phyloP scores from a whole-genome alignment of 2,797 vertebrate species.

The Fistularia commersonii region DNA sequence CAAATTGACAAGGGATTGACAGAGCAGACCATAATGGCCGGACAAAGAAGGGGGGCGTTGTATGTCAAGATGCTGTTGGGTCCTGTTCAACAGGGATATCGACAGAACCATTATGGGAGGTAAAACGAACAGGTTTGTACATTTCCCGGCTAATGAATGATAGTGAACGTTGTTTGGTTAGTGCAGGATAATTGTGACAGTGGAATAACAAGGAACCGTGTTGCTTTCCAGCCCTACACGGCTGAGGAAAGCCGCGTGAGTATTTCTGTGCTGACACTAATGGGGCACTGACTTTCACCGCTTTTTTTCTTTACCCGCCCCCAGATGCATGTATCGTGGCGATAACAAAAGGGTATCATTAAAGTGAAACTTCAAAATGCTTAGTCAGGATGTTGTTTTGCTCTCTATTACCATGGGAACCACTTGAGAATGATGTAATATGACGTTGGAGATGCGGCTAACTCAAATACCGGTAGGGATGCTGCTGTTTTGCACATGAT shows the following conservation, averaged over 20 bases:
- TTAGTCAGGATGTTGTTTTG: neutral
- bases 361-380: too few relatives aligned
- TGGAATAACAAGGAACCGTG: conserved; percentile 16
- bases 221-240: conserved; percentile 16
- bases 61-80: conserved; percentile 15
- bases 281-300: neutral
- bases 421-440: too few relatives aligned
- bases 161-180: conserved; percentile 13
- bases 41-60: conserved; percentile 18
- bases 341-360: too few relatives aligned
- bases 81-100: conserved; percentile 23
- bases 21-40: conserved; percentile 24
- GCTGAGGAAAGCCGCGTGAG: conserved; percentile 7
- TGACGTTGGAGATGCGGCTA: too few relatives aligned
- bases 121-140: conserved; percentile 10
- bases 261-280: conserved; percentile 9
- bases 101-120: conserved; percentile 28
- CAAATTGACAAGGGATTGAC: conserved; percentile 26
- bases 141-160: conserved; percentile 16
- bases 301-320: too few relatives aligned
- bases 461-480: conserved; percentile 8
- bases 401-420: too few relatives aligned
- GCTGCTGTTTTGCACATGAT: too few relatives aligned
- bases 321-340: too few relatives aligned
- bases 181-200: conserved; percentile 5